A percentile compares a stretch with the other conserved stretches of the same genome.
Evolutionary conservation across 37 sponge, comb jelly and placozoan species (phyloP).

Genomic region (Crambe crambe): DNA sequence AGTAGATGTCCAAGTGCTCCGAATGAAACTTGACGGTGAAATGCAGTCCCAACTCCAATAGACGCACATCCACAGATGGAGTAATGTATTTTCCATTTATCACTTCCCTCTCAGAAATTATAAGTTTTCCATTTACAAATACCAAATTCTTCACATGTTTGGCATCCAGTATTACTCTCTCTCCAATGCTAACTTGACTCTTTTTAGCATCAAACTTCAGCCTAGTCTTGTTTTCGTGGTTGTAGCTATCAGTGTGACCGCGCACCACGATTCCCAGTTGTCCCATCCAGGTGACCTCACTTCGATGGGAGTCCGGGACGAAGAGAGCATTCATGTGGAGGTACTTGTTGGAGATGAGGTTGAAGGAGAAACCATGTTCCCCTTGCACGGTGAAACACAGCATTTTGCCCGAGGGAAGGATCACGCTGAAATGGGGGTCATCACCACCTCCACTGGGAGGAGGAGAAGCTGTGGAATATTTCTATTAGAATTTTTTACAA

Average conservation of each 20-base stretch:
- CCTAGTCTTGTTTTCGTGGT: conserved; percentile 8
- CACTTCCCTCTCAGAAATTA: conserved; percentile 20
- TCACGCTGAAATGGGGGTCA: conserved; percentile 34
- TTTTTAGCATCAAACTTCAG: conserved; percentile 15
- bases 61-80: conserved; percentile 18
- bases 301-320: conserved; percentile 27
- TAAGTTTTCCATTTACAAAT: conserved; percentile 23
- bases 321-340: conserved; percentile 34
- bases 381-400: conserved; percentile 49
- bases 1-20: conserved; percentile 38
- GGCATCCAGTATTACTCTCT: conserved; percentile 11
- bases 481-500: too few relatives aligned
- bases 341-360: conserved; percentile 34
- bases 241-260: conserved; percentile 10
- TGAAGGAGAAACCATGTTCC: conserved; percentile 40
- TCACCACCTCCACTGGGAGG: too few relatives aligned
- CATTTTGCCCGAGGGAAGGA: conserved; percentile 11
- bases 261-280: conserved; percentile 26
- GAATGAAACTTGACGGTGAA: conserved; percentile 33
- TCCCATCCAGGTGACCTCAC: conserved; percentile 40
- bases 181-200: conserved; percentile 24
- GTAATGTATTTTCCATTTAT: neutral
- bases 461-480: too few relatives aligned
- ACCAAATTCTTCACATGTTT: conserved; percentile 14
- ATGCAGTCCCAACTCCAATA: conserved; percentile 2